phyloP scores from a whole-genome alignment of 2,113 vertebrate species.

The Oxyruncus cristatus region DNA sequence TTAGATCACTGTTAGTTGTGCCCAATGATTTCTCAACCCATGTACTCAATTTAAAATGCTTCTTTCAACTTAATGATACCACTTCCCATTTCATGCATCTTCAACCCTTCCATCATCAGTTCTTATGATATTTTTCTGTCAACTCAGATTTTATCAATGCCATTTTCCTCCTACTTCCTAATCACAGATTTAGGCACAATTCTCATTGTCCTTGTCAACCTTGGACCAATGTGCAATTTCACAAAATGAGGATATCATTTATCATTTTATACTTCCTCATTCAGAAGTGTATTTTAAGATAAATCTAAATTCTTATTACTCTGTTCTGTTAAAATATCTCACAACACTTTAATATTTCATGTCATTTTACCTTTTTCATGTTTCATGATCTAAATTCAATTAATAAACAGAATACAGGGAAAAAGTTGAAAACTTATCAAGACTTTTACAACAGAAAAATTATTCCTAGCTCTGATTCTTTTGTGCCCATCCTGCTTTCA shows the following conservation, averaged over 20 bases:
- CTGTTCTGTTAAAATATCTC: neutral
- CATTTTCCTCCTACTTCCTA: neutral
- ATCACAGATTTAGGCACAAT: neutral
- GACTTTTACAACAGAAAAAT: neutral
- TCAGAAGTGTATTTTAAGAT: neutral
- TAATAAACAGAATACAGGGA: neutral
- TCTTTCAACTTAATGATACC: neutral
- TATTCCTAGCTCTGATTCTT: neutral
- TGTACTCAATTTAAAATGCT: neutral
- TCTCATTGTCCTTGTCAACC: constrained; percentile 26
- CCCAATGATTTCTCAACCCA: neutral
- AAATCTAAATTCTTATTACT: neutral
- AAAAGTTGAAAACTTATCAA: neutral
- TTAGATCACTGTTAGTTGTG: neutral
- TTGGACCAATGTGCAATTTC: neutral
- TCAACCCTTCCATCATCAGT: neutral
- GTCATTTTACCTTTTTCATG: neutral
- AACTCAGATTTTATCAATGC: neutral
- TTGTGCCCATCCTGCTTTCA: neutral
- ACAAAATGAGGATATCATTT: constrained; percentile 1
- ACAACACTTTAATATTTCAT: neutral
- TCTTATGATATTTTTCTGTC: neutral
- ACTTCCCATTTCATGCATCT: neutral
- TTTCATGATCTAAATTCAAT: neutral
- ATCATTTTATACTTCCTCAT: neutral